phyloP scores from a whole-genome alignment of 1,140 invertebrate species.

The Lepidurus packardi region DNA sequence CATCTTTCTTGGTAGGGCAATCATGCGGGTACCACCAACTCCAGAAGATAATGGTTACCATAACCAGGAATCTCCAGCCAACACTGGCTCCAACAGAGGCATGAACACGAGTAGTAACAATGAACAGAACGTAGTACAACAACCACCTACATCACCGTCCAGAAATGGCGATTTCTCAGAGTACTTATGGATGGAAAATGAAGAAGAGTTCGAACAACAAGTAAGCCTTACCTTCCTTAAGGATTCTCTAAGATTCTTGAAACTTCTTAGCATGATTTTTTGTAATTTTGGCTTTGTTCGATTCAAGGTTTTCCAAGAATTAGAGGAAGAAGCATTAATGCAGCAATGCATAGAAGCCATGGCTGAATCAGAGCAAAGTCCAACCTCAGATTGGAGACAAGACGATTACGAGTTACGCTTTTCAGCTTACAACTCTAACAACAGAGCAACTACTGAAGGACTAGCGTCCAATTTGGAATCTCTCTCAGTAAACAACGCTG shows the following conservation, averaged over 20 bases:
- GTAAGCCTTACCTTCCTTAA: conserved; percentile 44
- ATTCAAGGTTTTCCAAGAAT: conserved; percentile 67
- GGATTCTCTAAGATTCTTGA: neutral
- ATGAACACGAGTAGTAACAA: neutral
- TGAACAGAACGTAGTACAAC: neutral
- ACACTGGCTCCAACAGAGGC: neutral
- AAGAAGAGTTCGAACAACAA: conserved; percentile 81
- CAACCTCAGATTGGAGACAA: conserved; percentile 20
- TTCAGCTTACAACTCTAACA: neutral
- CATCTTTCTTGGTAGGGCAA: neutral
- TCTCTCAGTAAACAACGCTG: conserved; percentile 23
- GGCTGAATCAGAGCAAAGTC: conserved; percentile 55
- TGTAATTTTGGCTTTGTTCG: conserved; percentile 7
- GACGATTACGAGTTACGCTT: neutral
- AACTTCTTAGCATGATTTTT: conserved; percentile 9
- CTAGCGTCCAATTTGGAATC: conserved; percentile 23
- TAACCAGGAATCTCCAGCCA: conserved; percentile 1
- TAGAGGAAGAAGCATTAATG: conserved; percentile 80
- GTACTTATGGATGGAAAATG: conserved; percentile 87
- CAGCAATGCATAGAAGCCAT: conserved; percentile 78
- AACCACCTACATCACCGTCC: conserved; percentile 43
- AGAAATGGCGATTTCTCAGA: conserved; percentile 71
- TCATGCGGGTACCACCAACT: conserved; percentile 12
- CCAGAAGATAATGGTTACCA: conserved; percentile 15
- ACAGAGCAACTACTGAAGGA: neutral